Evolutionary conservation across 2,113 vertebrate genomes (phyloP).

Genomic region (Petrocephalus microphthalmus): DNA sequence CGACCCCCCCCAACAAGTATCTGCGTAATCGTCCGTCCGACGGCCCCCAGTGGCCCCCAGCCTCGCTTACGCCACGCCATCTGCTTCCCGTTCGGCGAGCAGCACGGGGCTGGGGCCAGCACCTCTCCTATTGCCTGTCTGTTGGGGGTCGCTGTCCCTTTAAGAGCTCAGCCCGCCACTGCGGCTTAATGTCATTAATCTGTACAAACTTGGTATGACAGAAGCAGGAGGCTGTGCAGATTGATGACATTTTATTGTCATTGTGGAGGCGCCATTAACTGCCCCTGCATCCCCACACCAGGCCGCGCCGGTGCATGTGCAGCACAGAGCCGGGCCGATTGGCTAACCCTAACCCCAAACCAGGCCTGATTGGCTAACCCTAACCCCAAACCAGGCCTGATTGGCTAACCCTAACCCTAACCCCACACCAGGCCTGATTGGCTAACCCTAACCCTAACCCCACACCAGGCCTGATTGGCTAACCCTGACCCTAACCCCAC

Average conservation of each 20-base stretch:
- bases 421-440: constrained; percentile 62
- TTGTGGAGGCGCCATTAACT: constrained; percentile 72
- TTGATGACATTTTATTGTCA: constrained; percentile 81
- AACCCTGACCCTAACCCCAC: too few species aligned
- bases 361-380: constrained; percentile 62
- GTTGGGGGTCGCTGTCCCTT: constrained; percentile 55
- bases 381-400: too few species aligned
- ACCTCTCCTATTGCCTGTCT: constrained; percentile 47
- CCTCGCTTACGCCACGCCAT: constrained; percentile 14
- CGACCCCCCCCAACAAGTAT: constrained; percentile 36
- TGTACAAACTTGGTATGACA: constrained; percentile 79
- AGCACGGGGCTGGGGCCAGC: constrained; percentile 4
- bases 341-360: too few species aligned
- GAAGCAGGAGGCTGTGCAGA: constrained; percentile 72
- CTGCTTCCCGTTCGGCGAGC: constrained; percentile 2
- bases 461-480: constrained; percentile 65
- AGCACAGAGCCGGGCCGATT: constrained; percentile 62
- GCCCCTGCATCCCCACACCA: constrained; percentile 41
- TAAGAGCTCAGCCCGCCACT: constrained; percentile 69
- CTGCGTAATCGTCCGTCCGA: constrained; percentile 39
- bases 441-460: too few species aligned
- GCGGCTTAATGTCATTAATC: constrained; percentile 74
- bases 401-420: constrained; percentile 66
- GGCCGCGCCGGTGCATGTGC: constrained; percentile 56
- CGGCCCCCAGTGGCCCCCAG: constrained; percentile 28